phyloP scores from a whole-genome alignment of 2,113 vertebrate genomes.

The Sinocyclocheilus grahami region DNA sequence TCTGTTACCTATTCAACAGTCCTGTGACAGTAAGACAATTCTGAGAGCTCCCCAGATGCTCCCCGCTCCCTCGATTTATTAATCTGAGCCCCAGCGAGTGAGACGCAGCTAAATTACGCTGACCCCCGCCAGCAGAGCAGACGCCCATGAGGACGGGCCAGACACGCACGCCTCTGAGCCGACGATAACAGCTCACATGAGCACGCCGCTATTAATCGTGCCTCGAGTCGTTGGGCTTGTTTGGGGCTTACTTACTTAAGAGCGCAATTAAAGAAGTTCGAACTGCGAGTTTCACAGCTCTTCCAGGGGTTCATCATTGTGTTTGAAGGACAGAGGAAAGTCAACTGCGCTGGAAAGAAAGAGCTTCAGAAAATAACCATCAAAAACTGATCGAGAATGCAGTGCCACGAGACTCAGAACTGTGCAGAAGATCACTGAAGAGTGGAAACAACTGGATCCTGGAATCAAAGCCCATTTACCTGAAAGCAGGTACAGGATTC shows the following conservation, averaged over 20 bases:
- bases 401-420: neutral
- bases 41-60: conserved; percentile 1
- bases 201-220: no score
- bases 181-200: conserved; percentile 31
- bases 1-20: conserved; percentile 34
- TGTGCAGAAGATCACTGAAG: neutral
- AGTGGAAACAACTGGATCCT: no score
- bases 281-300: conserved; percentile 60
- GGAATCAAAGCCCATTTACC: neutral
- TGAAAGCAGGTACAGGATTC: neutral
- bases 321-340: neutral
- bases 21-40: conserved; percentile 25
- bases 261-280: conserved; percentile 70
- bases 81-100: conserved; percentile 28
- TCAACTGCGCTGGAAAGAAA: neutral
- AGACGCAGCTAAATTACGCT: conserved; percentile 35
- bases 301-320: conserved; percentile 47
- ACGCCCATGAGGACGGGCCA: conserved; percentile 15
- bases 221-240: conserved; percentile 10
- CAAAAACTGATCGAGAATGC: neutral
- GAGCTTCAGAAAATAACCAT: neutral
- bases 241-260: conserved; percentile 7
- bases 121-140: conserved; percentile 2
- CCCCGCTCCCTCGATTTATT: conserved; percentile 36
- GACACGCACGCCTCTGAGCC: neutral